Percentiles rank a stretch among this genome's conserved stretches.
Evolutionary conservation across 2,797 vertebrate genomes (phyloP).

Genomic region (Sebastolobus alascanus): DNA sequence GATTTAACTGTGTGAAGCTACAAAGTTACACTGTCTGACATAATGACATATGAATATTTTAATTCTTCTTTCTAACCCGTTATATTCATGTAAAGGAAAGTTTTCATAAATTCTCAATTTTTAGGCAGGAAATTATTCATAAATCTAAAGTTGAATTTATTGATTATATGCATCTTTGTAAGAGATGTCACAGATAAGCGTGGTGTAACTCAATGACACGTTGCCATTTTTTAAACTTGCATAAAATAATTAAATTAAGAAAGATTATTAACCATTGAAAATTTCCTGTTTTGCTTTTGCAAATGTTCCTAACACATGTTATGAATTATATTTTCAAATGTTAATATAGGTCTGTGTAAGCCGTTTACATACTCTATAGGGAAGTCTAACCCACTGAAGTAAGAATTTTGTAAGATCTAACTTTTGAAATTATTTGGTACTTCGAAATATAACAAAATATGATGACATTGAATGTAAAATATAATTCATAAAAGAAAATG

Average conservation of each 20-base stretch:
- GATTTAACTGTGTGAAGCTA: neutral
- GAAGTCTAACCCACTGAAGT: neutral
- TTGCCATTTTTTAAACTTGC: neutral
- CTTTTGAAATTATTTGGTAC: neutral
- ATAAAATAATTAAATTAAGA: neutral
- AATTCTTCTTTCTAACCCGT: neutral
- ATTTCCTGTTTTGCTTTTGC: neutral
- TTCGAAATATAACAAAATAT: neutral
- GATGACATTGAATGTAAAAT: neutral
- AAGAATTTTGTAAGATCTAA: neutral
- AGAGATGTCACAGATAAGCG: neutral
- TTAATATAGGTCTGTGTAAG: neutral
- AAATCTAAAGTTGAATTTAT: neutral
- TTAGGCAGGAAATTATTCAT: neutral
- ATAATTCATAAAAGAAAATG: neutral
- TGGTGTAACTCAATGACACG: neutral
- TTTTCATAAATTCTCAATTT: neutral
- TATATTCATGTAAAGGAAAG: neutral
- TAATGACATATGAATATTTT: neutral
- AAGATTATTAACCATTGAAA: neutral
- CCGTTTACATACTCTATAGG: neutral
- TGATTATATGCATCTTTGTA: neutral
- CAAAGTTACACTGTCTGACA: neutral
- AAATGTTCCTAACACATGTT: too few species aligned
- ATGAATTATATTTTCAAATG: neutral